Base-by-base conservation (phyloP, 2,888 invertebrate species). In the Halocaridina rubra region DNA sequence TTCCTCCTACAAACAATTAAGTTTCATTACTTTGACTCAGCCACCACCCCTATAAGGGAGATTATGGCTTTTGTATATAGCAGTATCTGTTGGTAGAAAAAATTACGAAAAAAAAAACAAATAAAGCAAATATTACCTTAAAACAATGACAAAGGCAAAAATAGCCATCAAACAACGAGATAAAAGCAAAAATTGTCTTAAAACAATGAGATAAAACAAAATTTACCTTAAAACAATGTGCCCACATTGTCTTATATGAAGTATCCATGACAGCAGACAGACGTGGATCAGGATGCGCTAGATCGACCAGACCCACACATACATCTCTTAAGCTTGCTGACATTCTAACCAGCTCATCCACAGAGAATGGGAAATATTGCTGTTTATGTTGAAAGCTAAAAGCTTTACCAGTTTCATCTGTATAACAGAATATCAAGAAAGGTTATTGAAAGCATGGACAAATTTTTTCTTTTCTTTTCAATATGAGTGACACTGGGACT, bases 231-330 rank as follows among this genome's bases (percentile, higher is more conserved):
- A 96, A 94, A 2, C 96, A 91, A 91, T 95, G 95, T 22, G 94
- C 93, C 96, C 96, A 96, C 22, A 94, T 93, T 81, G 94, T 93
- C 79, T 94, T 94, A 82, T 93, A 92, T 69, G 86, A 90, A 91
- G 89, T 22, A 92, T 91, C 1, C 92, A 92, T 64, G 57, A 76
- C 19, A 22, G 86, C 80, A n/a, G 88, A 86, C 77, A 85, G 80
- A 5, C 88, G 90, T 90, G 69, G 92, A 93, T 96, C 96, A 0
- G 96, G 96, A 90, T 95, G 96, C 0, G 96, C 96, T 74, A 97
- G 92, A 90, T 97, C 96, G 8, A 97, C 95, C 10, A 97, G 92
- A 0, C 97, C 97, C 22, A 97, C 92, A 89, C 96, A 96, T 4
- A 96, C 94, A 87, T 96, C 95, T 79, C 96, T 94, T 46, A 97